Evolutionary conservation across 1,140 invertebrate species (phyloP).

Genomic region (Zaprionus tsacasi): DNA sequence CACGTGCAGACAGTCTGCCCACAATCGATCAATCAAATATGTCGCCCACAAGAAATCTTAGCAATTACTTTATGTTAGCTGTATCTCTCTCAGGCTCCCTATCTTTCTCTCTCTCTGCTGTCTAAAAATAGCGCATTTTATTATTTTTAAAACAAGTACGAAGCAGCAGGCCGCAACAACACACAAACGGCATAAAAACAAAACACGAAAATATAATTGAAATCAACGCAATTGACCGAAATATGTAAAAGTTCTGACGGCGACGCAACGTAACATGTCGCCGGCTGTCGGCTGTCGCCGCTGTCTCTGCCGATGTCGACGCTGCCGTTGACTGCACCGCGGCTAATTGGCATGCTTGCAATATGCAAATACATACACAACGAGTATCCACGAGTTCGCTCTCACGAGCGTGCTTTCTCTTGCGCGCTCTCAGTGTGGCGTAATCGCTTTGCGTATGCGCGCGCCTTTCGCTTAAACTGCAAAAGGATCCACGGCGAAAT

Average conservation of each 20-base stretch:
- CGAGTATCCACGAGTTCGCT: background rate
- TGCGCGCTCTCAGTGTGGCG: background rate
- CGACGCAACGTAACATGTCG: slow-evolving; percentile 64
- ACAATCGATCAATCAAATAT: slow-evolving; percentile 69
- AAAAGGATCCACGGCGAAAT: background rate
- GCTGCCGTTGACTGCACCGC: slow-evolving; percentile 29
- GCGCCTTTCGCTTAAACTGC: slow-evolving; percentile 9
- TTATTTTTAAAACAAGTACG: slow-evolving; percentile 63
- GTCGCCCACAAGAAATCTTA: slow-evolving; percentile 26
- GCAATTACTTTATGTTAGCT: slow-evolving; percentile 42
- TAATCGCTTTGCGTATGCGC: slow-evolving; percentile 75
- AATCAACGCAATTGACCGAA: slow-evolving; percentile 74
- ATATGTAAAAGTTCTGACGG: slow-evolving; percentile 61
- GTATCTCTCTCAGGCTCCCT: slow-evolving; percentile 6
- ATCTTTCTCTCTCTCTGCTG: background rate
- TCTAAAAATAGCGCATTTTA: slow-evolving; percentile 49
- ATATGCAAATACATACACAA: slow-evolving; percentile 12
- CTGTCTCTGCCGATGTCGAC: slow-evolving; percentile 6
- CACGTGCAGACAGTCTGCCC: background rate
- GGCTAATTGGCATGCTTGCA: slow-evolving; percentile 67
- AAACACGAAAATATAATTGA: slow-evolving; percentile 53
- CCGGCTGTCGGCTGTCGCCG: slow-evolving; percentile 20
- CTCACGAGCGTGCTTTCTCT: background rate
- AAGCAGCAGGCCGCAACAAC: slow-evolving; percentile 17
- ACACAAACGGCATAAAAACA: slow-evolving; percentile 7